phyloP scores from a whole-genome alignment of 2,113 vertebrate genomes.

The Oceanites oceanicus region DNA sequence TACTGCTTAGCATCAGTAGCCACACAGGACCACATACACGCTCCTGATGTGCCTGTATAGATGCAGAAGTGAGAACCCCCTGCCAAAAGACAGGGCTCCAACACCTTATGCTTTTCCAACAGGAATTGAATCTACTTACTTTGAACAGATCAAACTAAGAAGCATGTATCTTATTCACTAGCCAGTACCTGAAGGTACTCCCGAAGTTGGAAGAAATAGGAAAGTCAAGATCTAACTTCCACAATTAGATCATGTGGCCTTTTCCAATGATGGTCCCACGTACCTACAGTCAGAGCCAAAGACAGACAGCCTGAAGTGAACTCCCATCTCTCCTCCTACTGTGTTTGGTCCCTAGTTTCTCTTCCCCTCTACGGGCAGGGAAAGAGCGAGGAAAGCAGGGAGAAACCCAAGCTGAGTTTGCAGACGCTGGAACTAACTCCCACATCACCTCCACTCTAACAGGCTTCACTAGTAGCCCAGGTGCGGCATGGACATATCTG shows the following conservation, averaged over 20 bases:
- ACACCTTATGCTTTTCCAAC: neutral
- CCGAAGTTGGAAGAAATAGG: neutral
- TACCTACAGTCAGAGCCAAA: neutral
- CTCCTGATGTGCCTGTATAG: neutral
- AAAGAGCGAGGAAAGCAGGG: neutral
- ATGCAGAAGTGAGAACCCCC: neutral
- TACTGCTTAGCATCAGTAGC: neutral
- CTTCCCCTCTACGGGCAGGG: neutral
- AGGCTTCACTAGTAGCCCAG: neutral
- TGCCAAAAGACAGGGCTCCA: neutral
- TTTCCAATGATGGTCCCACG: rapidly evolving
- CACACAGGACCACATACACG: neutral
- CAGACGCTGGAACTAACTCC: neutral
- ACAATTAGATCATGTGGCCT: neutral
- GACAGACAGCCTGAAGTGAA: neutral
- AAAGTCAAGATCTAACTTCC: neutral
- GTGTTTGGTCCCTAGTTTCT: neutral
- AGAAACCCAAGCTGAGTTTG: neutral
- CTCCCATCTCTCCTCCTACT: neutral
- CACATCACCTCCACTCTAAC: neutral
- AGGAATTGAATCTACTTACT: neutral
- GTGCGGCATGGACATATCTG: neutral
- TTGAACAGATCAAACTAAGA: neutral
- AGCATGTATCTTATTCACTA: neutral
- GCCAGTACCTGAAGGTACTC: neutral